A percentile compares a stretch with the other conserved stretches of the same genome.
phyloP scores from a whole-genome alignment of 2,113 vertebrate species.

The Deroptyus accipitrinus region DNA sequence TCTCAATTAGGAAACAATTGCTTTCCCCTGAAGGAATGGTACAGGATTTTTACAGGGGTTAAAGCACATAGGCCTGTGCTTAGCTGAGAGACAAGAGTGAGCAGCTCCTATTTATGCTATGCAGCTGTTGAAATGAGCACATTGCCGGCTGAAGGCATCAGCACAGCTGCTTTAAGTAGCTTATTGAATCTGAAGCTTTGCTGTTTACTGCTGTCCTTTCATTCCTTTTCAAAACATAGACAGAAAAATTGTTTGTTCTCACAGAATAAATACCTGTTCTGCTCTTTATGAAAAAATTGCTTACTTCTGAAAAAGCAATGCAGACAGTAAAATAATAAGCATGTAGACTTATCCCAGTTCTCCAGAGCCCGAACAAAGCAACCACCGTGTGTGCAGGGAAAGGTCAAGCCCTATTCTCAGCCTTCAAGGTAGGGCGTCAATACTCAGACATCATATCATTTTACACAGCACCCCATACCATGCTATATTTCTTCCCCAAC shows the following conservation, averaged over 20 bases:
- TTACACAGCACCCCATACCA: not conserved
- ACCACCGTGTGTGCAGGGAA: not conserved
- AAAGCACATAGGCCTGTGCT: not conserved
- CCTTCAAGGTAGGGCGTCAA: not conserved
- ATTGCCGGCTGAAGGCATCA: slow-evolving; percentile 26
- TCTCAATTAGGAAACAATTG: not conserved
- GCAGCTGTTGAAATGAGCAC: slow-evolving; percentile 51
- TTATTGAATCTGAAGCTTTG: slow-evolving; percentile 4
- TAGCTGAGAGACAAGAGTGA: not conserved
- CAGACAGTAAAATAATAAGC: not conserved
- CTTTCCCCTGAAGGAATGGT: not conserved
- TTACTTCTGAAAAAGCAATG: not conserved
- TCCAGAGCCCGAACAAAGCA: not conserved
- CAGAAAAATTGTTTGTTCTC: not conserved
- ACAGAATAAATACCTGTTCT: not conserved
- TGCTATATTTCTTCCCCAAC: rapidly evolving
- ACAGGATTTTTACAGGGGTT: not conserved
- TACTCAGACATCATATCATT: rapidly evolving
- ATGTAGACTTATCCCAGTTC: not conserved
- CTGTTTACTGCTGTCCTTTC: slow-evolving; percentile 7
- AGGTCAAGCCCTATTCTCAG: not conserved
- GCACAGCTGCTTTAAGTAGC: slow-evolving; percentile 32
- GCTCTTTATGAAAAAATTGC: not conserved
- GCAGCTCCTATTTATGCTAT: slow-evolving; percentile 35
- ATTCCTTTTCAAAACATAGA: not conserved